Evolutionary conservation across 2,888 invertebrate species (phyloP).

Genomic region (Apodemia duryi): DNA sequence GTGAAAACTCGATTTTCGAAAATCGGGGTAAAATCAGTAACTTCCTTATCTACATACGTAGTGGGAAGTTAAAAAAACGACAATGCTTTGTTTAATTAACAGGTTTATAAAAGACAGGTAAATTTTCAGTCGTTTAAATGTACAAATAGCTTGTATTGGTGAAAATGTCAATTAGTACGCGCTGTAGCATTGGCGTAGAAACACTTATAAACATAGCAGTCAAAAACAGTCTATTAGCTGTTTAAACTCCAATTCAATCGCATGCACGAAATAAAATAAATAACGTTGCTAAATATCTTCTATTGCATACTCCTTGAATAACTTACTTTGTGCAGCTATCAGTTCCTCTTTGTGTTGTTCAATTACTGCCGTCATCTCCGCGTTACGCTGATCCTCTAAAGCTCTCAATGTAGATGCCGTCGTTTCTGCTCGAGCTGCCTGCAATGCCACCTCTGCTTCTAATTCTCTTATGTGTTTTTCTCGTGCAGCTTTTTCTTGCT

Average conservation of each 20-base stretch:
- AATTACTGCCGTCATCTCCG: conserved; percentile 46
- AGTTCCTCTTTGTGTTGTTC: conserved; percentile 70
- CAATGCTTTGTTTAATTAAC: neutral
- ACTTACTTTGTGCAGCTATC: conserved; percentile 65
- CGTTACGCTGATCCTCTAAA: conserved; percentile 56
- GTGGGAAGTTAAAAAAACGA: neutral
- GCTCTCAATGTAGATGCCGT: conserved; percentile 53
- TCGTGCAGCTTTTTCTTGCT: conserved; percentile 63
- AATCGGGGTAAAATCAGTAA: too few species aligned
- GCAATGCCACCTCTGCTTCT: conserved; percentile 60
- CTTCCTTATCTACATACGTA: too few species aligned
- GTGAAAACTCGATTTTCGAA: too few species aligned
- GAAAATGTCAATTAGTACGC: neutral
- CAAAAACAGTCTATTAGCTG: too few species aligned
- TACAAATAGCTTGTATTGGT: neutral
- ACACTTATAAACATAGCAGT: too few species aligned
- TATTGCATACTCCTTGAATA: conserved; percentile 1
- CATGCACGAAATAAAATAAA: too few species aligned
- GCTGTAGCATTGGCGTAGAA: too few species aligned
- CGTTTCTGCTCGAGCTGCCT: conserved; percentile 58
- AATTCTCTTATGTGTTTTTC: conserved; percentile 73
- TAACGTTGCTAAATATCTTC: too few species aligned
- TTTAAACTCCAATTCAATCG: too few species aligned
- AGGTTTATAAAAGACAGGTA: neutral
- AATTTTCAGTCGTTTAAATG: neutral